Evolutionary conservation across 2,113 vertebrate genomes (phyloP).

Genomic region (Microcebus griseorufus): DNA sequence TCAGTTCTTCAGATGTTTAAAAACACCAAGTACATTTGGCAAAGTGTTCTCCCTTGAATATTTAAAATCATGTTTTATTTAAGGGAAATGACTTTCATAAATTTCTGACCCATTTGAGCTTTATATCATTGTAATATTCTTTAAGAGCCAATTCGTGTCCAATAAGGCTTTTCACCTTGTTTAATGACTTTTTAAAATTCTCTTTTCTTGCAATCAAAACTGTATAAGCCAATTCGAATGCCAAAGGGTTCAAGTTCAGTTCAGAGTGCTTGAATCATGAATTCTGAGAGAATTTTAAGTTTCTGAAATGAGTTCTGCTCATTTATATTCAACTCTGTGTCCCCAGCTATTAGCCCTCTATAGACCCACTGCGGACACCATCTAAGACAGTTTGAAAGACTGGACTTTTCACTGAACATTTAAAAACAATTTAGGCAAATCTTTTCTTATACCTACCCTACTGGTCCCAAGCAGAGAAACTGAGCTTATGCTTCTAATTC

Average conservation of each 20-base stretch:
- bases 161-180: constrained; percentile 77
- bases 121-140: constrained; percentile 77
- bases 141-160: constrained; percentile 76
- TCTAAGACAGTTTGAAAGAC: background rate
- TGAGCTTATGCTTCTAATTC: background rate
- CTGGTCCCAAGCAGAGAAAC: background rate
- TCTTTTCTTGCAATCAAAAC: constrained; percentile 69
- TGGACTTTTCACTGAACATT: background rate
- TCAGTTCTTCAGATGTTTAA: constrained; percentile 57
- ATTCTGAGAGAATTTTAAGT: constrained; percentile 52
- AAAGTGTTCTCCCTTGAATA: constrained; percentile 62
- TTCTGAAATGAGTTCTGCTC: constrained; percentile 48
- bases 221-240: constrained; percentile 57
- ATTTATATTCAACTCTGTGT: background rate
- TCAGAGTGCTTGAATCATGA: constrained; percentile 65
- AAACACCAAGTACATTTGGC: constrained; percentile 57
- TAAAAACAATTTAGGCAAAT: background rate
- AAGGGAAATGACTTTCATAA: constrained; percentile 76
- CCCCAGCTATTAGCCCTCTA: background rate
- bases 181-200: constrained; percentile 80
- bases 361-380: background rate
- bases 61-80: constrained; percentile 79
- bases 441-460: background rate
- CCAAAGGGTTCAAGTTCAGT: constrained; percentile 75
- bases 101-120: constrained; percentile 77